Conservation (phyloP, 2,888 invertebrate genomes). For the Elysia crispata region DNA sequence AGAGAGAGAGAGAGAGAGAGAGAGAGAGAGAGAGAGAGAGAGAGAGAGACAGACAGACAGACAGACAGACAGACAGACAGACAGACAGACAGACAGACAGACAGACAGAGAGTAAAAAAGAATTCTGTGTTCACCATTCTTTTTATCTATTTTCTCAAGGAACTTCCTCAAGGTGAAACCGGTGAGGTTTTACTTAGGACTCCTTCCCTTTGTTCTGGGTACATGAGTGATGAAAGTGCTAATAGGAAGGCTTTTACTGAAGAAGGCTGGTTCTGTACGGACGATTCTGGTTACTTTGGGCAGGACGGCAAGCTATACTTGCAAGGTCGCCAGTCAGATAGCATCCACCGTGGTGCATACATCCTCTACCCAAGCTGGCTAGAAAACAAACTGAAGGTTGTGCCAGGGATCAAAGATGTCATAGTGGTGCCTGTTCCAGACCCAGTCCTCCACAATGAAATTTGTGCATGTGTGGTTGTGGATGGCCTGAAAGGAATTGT, state of each 20-base stretch:
- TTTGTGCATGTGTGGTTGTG: conserved; percentile 53
- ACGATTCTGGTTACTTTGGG: conserved; percentile 50
- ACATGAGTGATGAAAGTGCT: conserved; percentile 48
- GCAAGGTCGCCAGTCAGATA: conserved; percentile 51
- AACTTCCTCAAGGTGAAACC: conserved; percentile 37
- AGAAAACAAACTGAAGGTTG: conserved; percentile 43
- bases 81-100: no score
- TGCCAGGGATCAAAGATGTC: conserved; percentile 45
- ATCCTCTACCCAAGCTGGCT: conserved; percentile 54
- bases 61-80: no score
- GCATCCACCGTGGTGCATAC: conserved; percentile 50
- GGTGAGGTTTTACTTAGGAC: conserved; percentile 50
- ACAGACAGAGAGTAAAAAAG: no score
- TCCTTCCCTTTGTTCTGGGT: conserved; percentile 44
- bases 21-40: no score
- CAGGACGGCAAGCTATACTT: conserved; percentile 44
- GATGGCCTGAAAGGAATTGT: conserved; percentile 11
- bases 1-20: no score
- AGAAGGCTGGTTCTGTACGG: conserved; percentile 54
- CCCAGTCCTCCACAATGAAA: conserved; percentile 49
- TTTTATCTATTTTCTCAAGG: conserved; percentile 30
- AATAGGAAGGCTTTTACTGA: conserved; percentile 36
- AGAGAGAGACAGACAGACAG: no score
- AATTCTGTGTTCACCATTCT: no score
- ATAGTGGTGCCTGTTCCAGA: conserved; percentile 52